A percentile compares a stretch with the other conserved stretches of the same genome.
phyloP scores from a whole-genome alignment of 1,140 invertebrate species.

The Zaprionus vittiger region DNA sequence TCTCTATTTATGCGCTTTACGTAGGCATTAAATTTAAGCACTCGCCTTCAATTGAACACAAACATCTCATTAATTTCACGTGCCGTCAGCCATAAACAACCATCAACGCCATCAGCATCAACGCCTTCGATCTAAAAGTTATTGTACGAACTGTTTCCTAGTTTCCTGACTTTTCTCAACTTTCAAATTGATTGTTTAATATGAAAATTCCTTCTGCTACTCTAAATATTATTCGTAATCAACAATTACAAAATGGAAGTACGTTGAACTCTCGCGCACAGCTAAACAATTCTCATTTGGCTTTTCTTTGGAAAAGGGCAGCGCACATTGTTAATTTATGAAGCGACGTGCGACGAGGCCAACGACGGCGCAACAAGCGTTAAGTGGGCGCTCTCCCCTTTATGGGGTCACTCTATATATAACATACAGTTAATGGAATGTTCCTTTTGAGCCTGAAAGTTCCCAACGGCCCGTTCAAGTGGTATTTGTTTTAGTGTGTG shows the following conservation, averaged over 20 bases:
- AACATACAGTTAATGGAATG: constrained; percentile 20
- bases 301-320: neutral
- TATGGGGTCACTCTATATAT: constrained; percentile 25
- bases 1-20: constrained; percentile 64
- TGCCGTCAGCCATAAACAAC: constrained; percentile 50
- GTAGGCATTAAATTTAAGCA: constrained; percentile 71
- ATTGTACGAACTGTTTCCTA: constrained; percentile 19
- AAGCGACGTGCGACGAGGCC: constrained; percentile 17
- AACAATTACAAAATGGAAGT: constrained; percentile 32
- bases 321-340: constrained; percentile 43
- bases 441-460: neutral
- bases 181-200: constrained; percentile 5
- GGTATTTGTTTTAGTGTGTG: constrained; percentile 3
- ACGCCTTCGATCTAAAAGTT: constrained; percentile 12
- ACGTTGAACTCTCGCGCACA: constrained; percentile 40
- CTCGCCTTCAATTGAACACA: constrained; percentile 71
- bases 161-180: neutral
- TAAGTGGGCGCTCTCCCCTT: constrained; percentile 14
- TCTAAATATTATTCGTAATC: constrained; percentile 26
- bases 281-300: constrained; percentile 26
- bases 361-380: constrained; percentile 34
- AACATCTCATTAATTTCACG: constrained; percentile 77
- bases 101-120: constrained; percentile 22
- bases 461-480: constrained; percentile 10
- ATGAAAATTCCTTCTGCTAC: neutral